Base-by-base conservation (phyloP, 2,888 invertebrate species). In the Hydrotaea diabolus region DNA sequence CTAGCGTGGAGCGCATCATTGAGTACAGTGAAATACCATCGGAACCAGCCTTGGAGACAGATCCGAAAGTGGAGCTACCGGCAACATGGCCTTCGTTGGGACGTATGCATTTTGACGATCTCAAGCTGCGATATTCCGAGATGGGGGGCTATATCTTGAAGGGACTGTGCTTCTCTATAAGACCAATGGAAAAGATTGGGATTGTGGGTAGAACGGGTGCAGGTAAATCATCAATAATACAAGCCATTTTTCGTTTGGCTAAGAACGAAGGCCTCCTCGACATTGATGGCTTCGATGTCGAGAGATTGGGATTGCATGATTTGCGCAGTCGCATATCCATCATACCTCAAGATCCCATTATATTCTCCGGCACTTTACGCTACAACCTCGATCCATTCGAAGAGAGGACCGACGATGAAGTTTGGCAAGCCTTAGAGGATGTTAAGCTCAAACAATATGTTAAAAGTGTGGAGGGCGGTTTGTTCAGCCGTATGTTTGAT, bases 341-440 rank as follows among this genome's bases (percentile, higher is more conserved):
- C 84, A 98, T 98, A 89, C 98, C 98, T 0, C 98, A 98, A 93
- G 97, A 97, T 89, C 97, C 98, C 0, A 95, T 97, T 21, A 92
- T 98, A n/a, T 98, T 98, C 91, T 96, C 96, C 0, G 96, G 96
- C 5, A 95, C 96, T 21, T 91, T 98, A 66, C 94, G 98, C 17
- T 95, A 96, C 90, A 98, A 98, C 92, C 93, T 98, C 90, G 97
- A 97, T 93, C 97, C 97, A 0, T 97, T 97, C 89, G 94, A 95
- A 81, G 94, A 95, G 89, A 95, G 94, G 86, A 93, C 94, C 0
- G 97, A 97, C 87, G 94, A 93, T 0, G 93, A 94, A 39, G 93
- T 98, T 55, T 97, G 97, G 97, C 93, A 93, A 82, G 96, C 96
- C 0, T 92, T 98, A 73, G 95, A 95, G 85, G 94, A 95, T 85